These are phyloP conservation scores for Trichomycterus rosablanca DNA, from an alignment of 2,113 vertebrate species.

Conservation along the genomic window DNA sequence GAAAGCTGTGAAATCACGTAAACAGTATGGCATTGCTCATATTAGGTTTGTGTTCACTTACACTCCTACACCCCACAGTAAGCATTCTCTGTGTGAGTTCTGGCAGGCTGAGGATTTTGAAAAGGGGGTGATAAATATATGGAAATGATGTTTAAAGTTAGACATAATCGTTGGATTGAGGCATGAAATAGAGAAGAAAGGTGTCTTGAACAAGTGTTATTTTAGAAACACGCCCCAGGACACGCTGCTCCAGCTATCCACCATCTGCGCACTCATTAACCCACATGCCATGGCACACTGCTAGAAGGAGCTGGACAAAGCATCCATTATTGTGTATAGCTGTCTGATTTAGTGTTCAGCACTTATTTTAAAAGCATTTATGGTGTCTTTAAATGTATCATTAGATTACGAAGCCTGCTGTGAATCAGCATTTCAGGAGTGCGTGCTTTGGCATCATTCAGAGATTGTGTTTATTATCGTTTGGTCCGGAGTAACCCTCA, in stretches of 20 bases:
- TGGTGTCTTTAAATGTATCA: neutral
- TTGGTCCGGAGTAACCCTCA: neutral
- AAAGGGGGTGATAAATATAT: constrained; percentile 29
- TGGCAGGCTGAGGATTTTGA: constrained; percentile 5
- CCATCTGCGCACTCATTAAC: constrained; percentile 84
- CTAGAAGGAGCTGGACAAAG: constrained; percentile 48
- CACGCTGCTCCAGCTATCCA: constrained; percentile 51
- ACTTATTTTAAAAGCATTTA: neutral
- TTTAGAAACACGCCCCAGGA: constrained; percentile 53
- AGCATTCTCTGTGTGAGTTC: constrained; percentile 27
- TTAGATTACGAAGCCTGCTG: neutral
- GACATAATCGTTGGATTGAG: constrained; percentile 17
- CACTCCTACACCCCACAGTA: constrained; percentile 14
- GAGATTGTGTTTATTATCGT: constrained; percentile 7
- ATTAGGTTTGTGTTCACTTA: constrained; percentile 9
- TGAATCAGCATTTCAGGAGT: neutral
- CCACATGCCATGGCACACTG: constrained; percentile 65
- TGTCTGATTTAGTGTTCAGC: constrained; percentile 8
- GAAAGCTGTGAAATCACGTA: constrained; percentile 45
- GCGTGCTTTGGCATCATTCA: neutral
- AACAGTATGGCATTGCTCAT: constrained; percentile 14
- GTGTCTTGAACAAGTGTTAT: constrained; percentile 37
- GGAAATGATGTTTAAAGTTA: constrained; percentile 4
- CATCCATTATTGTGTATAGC: neutral
- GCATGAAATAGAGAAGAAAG: constrained; percentile 16